Evolutionary conservation across 2,797 vertebrate species (phyloP).

Genomic region (Tokudaia muenninki): DNA sequence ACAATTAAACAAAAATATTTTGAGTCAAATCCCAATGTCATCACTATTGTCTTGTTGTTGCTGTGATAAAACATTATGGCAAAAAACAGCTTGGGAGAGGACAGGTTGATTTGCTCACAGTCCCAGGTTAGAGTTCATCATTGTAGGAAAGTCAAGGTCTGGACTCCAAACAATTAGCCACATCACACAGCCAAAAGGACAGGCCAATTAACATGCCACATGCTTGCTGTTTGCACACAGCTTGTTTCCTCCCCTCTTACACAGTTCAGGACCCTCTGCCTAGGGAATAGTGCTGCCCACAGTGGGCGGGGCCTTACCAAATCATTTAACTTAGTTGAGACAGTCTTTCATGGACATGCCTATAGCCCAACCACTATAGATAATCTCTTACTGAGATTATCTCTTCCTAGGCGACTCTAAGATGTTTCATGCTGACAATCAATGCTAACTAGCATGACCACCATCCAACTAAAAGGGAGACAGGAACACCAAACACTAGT

Average conservation of each 20-base stretch:
- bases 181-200: background rate
- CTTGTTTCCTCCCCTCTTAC: background rate
- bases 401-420: background rate
- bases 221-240: background rate
- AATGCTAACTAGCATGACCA: background rate
- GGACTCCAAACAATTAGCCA: background rate
- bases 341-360: background rate
- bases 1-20: slow-evolving; percentile 32
- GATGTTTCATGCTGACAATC: background rate
- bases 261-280: background rate
- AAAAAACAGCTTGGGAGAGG: background rate
- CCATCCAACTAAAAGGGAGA: background rate
- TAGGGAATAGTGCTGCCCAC: background rate
- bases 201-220: background rate
- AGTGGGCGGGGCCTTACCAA: background rate
- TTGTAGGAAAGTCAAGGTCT: no score
- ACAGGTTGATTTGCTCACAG: background rate
- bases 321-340: background rate
- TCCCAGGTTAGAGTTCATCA: background rate
- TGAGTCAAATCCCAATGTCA: background rate
- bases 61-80: background rate
- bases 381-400: background rate
- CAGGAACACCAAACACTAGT: background rate
- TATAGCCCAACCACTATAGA: background rate
- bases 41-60: background rate